A percentile compares a stretch with the other conserved stretches of the same genome.
Evolutionary conservation across 2,888 invertebrate genomes (phyloP).

Genomic region (Drosophila melanosoma): DNA sequence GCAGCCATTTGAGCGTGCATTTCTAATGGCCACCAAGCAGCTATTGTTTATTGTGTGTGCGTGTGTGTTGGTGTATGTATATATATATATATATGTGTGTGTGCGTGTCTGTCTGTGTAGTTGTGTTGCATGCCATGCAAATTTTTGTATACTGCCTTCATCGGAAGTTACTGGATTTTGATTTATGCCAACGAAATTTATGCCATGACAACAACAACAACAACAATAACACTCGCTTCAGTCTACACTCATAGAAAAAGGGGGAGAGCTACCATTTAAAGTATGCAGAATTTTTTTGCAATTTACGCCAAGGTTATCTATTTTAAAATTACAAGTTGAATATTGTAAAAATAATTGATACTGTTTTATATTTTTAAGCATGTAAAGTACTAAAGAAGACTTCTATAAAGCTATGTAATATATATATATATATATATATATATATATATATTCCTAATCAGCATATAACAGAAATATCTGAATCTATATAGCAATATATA

Average conservation of each 20-base stretch:
- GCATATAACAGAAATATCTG: not conserved
- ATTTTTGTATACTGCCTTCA: slow-evolving; percentile 79
- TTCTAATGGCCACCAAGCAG: slow-evolving; percentile 56
- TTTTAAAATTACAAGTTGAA: not conserved
- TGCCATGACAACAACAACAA: slow-evolving; percentile 57
- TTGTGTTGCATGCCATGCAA: slow-evolving; percentile 63
- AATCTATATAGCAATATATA: not conserved
- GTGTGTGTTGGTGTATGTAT: slow-evolving; percentile 11
- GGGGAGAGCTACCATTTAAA: not conserved
- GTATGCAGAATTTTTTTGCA: not conserved
- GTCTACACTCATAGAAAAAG: slow-evolving; percentile 3
- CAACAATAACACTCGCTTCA: slow-evolving; percentile 17
- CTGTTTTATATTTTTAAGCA: not conserved
- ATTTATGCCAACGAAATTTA: slow-evolving; percentile 84
- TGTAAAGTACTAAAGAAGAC: not conserved
- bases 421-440: not conserved
- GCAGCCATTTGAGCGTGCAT: slow-evolving; percentile 75
- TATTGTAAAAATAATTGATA: not conserved
- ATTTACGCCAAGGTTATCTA: not conserved
- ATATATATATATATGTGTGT: slow-evolving; percentile 2
- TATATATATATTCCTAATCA: not conserved
- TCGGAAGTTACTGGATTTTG: slow-evolving; percentile 85
- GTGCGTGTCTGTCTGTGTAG: slow-evolving; percentile 4
- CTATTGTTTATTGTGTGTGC: slow-evolving; percentile 34
- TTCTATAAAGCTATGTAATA: not conserved